phyloP scores from a whole-genome alignment of 1,140 invertebrate species.

The Acromyrmex echinatior region DNA sequence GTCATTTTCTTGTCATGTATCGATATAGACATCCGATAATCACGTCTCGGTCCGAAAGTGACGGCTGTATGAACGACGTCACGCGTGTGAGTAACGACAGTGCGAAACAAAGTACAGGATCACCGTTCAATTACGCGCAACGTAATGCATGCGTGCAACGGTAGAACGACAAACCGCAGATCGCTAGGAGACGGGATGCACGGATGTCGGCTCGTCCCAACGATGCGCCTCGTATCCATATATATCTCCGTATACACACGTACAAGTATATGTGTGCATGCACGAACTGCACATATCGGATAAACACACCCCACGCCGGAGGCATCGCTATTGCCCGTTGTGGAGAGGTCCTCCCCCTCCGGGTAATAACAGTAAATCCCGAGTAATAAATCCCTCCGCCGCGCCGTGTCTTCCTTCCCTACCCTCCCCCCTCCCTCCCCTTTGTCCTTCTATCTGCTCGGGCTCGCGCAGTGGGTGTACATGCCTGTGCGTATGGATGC shows the following conservation, averaged over 20 bases:
- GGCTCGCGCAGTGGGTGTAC: background rate
- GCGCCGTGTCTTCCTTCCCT: slow-evolving; percentile 52
- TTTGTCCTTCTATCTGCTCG: slow-evolving; percentile 38
- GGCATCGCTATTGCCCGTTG: slow-evolving; percentile 76
- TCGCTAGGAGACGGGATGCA: slow-evolving; percentile 69
- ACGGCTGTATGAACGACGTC: background rate
- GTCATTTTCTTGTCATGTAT: background rate
- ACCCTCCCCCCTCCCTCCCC: slow-evolving; percentile 18
- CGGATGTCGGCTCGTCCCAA: slow-evolving; percentile 26
- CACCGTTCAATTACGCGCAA: slow-evolving; percentile 71
- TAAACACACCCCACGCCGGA: slow-evolving; percentile 73
- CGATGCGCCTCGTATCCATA: background rate
- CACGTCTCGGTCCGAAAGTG: slow-evolving; percentile 12
- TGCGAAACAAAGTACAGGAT: slow-evolving; percentile 67
- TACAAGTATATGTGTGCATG: background rate
- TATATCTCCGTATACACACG: background rate
- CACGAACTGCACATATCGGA: slow-evolving; percentile 63
- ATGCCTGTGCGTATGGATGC: background rate
- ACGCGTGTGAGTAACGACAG: slow-evolving; percentile 39
- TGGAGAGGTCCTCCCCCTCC: slow-evolving; percentile 78
- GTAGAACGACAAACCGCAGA: slow-evolving; percentile 66
- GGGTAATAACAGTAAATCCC: slow-evolving; percentile 86
- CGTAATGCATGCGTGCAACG: slow-evolving; percentile 60
- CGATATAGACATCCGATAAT: background rate
- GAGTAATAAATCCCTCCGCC: slow-evolving; percentile 83